These are phyloP conservation scores for Yponomeuta cagnagella DNA, from an alignment of 2,888 invertebrate species.

Conservation along the genomic window DNA sequence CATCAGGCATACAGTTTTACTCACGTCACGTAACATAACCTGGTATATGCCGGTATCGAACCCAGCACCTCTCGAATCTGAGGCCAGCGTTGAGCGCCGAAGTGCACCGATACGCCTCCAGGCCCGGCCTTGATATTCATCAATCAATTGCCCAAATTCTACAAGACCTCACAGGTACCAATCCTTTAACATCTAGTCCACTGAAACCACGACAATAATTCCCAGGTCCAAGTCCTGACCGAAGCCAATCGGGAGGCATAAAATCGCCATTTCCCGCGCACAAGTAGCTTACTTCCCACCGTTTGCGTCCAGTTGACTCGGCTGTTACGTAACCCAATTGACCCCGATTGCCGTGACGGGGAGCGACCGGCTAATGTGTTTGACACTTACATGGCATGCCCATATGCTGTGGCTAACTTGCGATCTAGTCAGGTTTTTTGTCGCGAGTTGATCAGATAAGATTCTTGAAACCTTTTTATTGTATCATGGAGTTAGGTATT, in stretches of 20 bases:
- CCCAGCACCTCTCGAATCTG: no score
- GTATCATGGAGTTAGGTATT: not conserved
- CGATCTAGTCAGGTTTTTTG: not conserved
- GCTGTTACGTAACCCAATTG: constrained; percentile 6
- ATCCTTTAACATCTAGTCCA: no score
- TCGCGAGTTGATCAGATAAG: not conserved
- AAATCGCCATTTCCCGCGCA: not conserved
- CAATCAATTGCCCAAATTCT: no score
- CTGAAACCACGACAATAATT: no score
- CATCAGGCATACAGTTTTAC: no score
- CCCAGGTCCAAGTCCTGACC: not conserved
- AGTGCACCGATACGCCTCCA: no score
- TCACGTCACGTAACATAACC: no score
- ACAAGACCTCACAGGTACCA: no score
- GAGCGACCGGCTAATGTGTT: constrained; percentile 6
- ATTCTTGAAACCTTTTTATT: not conserved
- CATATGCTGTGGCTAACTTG: not conserved
- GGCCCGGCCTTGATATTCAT: no score
- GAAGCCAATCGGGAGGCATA: not conserved
- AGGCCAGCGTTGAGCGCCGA: no score
- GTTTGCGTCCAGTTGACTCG: not conserved
- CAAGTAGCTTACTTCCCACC: constrained; percentile 1
- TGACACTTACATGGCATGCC: not conserved
- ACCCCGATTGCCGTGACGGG: constrained; percentile 8
- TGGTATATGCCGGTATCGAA: no score